Base-by-base conservation (phyloP, 2,888 invertebrate species). In the Temnothorax rugatulus region DNA sequence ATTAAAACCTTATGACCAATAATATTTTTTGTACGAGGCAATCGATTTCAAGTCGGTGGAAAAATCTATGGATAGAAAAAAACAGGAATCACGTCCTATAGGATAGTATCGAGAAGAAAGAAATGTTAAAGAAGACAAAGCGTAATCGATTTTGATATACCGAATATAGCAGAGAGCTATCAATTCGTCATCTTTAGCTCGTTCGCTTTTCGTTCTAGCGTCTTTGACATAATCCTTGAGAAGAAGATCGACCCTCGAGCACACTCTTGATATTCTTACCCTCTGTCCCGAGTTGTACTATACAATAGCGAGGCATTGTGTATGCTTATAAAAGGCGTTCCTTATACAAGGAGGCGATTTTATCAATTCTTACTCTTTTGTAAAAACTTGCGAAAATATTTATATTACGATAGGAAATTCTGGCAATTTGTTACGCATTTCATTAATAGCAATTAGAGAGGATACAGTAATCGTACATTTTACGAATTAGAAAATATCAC, bases 291-390 rank as follows among this genome's bases (percentile, higher is more conserved):
- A 57, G 18, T 81, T 25, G 61, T 75, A 76, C 68, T 68, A 47
- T 29, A 57, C 75, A 50, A 66, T 83, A 71, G 83, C 66, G 63
- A 84, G 73, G 74, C 76, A 81, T 87, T 88, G 86, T 77, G 63
- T 21, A 59, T 76, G 47, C 68, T 73, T 25, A 83, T 61, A 83
- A 85, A 83, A 81, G 74, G 71, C 63, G 79, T 84, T 47, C 44
- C 0, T 82, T 63, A 34, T 84, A 84, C 4, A 25, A 88, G 75
- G 82, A 83, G 76, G 81, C 73, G 84, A 86, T 87, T 76, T 71
- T 74, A 76, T 47, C 68, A 54, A 54, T 86, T 57, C 63, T 29
- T 47, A 69, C 34, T 4, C 18, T 71, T 71, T 25, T 47, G 34
- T 47, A 79, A 79, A 59, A 59, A 38, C 18, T 81, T 21, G 47